Conservation (phyloP, 1,140 invertebrate genomes). For the Telenomus remus region DNA sequence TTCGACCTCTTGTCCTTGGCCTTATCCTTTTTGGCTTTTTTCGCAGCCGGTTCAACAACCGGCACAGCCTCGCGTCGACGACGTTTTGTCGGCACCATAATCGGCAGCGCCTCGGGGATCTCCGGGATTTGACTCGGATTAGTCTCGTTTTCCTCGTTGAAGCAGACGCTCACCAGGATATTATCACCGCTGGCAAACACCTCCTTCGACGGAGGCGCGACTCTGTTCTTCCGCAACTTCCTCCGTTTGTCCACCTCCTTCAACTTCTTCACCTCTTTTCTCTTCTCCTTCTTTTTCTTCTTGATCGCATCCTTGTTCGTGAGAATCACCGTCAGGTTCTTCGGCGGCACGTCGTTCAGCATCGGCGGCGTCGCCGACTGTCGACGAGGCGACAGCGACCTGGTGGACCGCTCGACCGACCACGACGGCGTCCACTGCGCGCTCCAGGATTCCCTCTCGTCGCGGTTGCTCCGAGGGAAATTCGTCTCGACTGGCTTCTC, state of each 20-base stretch:
- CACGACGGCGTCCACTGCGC: slow-evolving; percentile 73
- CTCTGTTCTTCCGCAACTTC: slow-evolving; percentile 73
- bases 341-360: slow-evolving; percentile 67
- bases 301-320: slow-evolving; percentile 77
- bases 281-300: slow-evolving; percentile 78
- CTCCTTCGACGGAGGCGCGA: slow-evolving; percentile 85
- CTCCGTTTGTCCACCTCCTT: slow-evolving; percentile 74
- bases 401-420: slow-evolving; percentile 56
- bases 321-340: slow-evolving; percentile 76
- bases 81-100: slow-evolving; percentile 68
- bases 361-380: slow-evolving; percentile 66
- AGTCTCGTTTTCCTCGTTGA: slow-evolving; percentile 83
- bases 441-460: slow-evolving; percentile 64
- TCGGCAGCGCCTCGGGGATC: slow-evolving; percentile 72
- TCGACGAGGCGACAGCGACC: slow-evolving; percentile 70
- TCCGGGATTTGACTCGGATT: slow-evolving; percentile 55
- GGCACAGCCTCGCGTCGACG: slow-evolving; percentile 63
- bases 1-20: slow-evolving; percentile 74
- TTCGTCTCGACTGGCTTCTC: slow-evolving; percentile 63
- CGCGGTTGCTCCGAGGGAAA: slow-evolving; percentile 53
- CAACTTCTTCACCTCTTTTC: slow-evolving; percentile 72
- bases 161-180: slow-evolving; percentile 93
- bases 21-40: slow-evolving; percentile 73
- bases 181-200: slow-evolving; percentile 94
- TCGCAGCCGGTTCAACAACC: slow-evolving; percentile 62